Conservation (phyloP, 2,113 vertebrate genomes). For the Solea solea region DNA sequence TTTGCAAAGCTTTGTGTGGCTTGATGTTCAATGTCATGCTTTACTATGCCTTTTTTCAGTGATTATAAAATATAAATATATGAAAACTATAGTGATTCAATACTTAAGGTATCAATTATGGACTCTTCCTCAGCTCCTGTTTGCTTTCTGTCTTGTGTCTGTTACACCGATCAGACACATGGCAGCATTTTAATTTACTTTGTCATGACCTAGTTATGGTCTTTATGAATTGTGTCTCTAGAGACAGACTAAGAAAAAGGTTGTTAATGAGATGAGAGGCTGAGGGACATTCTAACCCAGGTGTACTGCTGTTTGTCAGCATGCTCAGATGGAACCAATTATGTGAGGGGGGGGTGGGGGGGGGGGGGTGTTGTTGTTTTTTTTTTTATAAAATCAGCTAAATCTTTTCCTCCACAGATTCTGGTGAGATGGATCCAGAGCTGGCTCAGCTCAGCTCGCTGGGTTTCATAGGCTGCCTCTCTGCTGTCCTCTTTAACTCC, state of each 20-base stretch:
- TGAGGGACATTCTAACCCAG: conserved; percentile 4
- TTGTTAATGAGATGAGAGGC: conserved; percentile 27
- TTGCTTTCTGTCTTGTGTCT: neutral
- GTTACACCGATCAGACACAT: neutral
- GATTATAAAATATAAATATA: too few species aligned
- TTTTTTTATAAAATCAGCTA: neutral
- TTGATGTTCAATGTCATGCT: too few species aligned
- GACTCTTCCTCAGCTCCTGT: neutral
- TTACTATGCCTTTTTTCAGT: too few species aligned
- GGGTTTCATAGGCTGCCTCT: conserved; percentile 92
- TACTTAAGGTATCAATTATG: too few species aligned
- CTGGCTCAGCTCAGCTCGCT: conserved; percentile 83
- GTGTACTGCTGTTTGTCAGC: neutral
- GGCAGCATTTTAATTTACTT: neutral
- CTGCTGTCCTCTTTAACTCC: conserved; percentile 89
- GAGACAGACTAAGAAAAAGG: conserved; percentile 19
- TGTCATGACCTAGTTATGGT: conserved; percentile 20
- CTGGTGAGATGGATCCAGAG: conserved; percentile 81
- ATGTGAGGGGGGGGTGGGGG: neutral
- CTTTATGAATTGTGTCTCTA: neutral
- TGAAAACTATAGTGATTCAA: too few species aligned
- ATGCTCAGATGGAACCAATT: neutral
- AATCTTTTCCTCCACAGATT: conserved; percentile 45
- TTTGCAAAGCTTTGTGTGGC: too few species aligned
- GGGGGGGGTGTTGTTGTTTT: neutral